phyloP scores from a whole-genome alignment of 2,113 vertebrate genomes.

The Lichenostomus cassidix region DNA sequence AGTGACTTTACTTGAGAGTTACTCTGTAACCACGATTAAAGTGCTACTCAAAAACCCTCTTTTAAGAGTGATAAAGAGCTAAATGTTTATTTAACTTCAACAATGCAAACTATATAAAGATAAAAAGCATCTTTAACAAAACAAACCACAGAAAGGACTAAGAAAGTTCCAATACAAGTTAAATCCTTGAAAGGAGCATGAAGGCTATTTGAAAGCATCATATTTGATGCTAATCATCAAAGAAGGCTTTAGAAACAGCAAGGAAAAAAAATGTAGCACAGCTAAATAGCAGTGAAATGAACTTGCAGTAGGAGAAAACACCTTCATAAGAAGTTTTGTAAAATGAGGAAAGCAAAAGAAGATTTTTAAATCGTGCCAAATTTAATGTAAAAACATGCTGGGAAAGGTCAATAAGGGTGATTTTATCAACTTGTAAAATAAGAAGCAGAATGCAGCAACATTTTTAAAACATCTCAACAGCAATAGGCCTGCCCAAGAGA shows the following conservation, averaged over 20 bases:
- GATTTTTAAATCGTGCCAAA: neutral
- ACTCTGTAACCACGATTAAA: neutral
- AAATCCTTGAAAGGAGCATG: conserved; percentile 6
- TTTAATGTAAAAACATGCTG: neutral
- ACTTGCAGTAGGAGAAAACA: neutral
- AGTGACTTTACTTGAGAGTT: neutral
- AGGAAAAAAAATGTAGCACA: neutral
- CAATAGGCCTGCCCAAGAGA: neutral
- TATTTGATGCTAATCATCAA: neutral
- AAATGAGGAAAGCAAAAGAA: neutral
- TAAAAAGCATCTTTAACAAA: conserved; percentile 1
- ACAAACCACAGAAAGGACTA: neutral
- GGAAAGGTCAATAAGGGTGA: neutral
- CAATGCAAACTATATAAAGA: neutral
- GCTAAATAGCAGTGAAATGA: neutral
- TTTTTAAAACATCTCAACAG: neutral
- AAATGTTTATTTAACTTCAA: neutral
- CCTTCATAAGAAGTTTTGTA: neutral
- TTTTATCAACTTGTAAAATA: neutral
- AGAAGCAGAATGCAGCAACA: neutral
- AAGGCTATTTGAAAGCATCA: neutral
- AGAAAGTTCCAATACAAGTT: neutral
- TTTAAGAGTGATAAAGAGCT: neutral
- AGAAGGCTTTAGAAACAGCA: neutral
- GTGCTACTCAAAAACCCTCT: neutral